phyloP scores from a whole-genome alignment of 2,888 invertebrate species.

The Choristoneura rosaceana region DNA sequence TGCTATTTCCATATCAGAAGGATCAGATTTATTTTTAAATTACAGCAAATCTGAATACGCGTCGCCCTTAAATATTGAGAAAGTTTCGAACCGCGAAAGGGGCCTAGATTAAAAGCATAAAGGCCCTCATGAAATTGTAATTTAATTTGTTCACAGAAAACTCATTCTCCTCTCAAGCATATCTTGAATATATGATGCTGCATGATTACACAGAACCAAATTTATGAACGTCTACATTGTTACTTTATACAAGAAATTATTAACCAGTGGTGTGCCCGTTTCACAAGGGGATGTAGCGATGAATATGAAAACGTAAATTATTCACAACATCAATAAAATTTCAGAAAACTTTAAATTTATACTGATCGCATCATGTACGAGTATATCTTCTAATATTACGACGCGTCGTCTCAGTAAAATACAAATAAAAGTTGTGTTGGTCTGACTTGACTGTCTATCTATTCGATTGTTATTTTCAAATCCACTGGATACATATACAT shows the following conservation, averaged over 20 bases:
- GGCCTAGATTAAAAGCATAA: conserved; percentile 72
- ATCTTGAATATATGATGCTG: conserved; percentile 61
- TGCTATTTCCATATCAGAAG: conserved; percentile 12
- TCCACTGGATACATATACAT: too few relatives aligned
- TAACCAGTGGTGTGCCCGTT: conserved; percentile 1
- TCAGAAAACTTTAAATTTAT: neutral
- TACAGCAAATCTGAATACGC: conserved; percentile 56
- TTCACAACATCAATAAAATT: neutral
- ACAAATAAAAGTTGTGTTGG: neutral
- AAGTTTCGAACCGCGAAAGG: conserved; percentile 52
- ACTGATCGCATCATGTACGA: neutral
- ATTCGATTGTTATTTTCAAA: too few relatives aligned
- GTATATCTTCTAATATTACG: neutral
- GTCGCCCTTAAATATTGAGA: conserved; percentile 58
- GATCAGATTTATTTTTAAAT: conserved; percentile 36
- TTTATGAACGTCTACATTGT: conserved; percentile 48
- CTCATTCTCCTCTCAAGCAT: conserved; percentile 56
- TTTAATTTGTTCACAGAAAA: conserved; percentile 72
- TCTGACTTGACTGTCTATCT: too few relatives aligned
- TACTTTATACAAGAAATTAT: conserved; percentile 1
- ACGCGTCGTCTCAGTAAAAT: neutral
- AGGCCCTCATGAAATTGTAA: conserved; percentile 81
- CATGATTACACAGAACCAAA: conserved; percentile 52
- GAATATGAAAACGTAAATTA: neutral
- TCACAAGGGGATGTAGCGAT: neutral